phyloP scores from a whole-genome alignment of 2,888 invertebrate genomes.

The Mimachlamys varia region DNA sequence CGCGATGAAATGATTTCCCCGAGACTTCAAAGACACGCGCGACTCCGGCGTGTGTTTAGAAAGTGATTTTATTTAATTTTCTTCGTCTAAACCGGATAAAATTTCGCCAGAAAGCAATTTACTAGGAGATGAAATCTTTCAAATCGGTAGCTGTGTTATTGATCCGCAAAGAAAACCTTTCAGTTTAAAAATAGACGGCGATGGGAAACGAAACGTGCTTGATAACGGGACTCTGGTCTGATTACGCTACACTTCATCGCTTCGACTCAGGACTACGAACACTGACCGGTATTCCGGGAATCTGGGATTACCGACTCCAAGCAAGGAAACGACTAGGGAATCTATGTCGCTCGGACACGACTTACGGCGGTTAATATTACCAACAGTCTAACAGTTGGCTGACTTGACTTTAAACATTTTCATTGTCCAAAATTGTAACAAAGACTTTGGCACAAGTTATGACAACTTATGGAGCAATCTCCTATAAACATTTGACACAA shows the following conservation, averaged over 20 bases:
- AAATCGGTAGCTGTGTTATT: neutral
- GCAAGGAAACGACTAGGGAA: neutral
- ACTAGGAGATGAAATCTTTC: conserved; percentile 17
- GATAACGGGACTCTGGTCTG: neutral
- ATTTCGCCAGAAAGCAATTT: conserved; percentile 36
- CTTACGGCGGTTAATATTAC: no score
- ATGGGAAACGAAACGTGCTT: neutral
- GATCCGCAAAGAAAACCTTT: neutral
- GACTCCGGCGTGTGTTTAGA: neutral
- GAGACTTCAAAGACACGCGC: conserved; percentile 22
- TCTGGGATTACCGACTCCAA: neutral
- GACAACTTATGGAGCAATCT: no score
- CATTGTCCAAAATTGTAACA: no score
- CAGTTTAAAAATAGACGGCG: conserved; percentile 11
- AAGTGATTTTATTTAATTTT: conserved; percentile 34
- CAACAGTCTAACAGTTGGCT: no score
- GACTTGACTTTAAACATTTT: no score
- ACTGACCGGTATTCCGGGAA: neutral
- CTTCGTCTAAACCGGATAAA: conserved; percentile 27
- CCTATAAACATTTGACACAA: no score
- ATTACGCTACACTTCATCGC: neutral
- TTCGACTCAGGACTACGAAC: neutral
- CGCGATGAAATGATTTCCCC: conserved; percentile 7
- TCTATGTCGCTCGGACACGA: no score
- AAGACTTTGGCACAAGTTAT: no score